These are phyloP conservation scores for Noctilio leporinus DNA, from an alignment of 2,113 vertebrate genomes.

Conservation along the genomic window DNA sequence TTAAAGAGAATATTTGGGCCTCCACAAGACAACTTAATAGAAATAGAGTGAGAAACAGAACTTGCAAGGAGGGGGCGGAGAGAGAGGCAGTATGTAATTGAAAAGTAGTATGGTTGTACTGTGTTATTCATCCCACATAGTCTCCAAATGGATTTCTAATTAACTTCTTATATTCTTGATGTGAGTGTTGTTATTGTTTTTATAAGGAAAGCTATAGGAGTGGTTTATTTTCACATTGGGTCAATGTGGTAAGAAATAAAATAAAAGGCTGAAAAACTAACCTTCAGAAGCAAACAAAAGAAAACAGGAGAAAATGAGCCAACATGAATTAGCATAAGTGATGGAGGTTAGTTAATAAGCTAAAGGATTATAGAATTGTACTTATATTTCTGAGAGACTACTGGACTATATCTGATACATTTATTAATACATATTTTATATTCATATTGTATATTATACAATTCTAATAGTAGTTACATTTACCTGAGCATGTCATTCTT, in stretches of 20 bases:
- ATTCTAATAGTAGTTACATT: neutral
- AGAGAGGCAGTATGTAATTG: neutral
- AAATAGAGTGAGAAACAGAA: fast-evolving
- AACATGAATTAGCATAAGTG: neutral
- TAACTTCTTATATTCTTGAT: neutral
- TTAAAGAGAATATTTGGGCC: neutral
- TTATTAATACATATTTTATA: neutral
- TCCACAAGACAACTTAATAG: neutral
- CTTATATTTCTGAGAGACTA: neutral
- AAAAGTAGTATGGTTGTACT: neutral
- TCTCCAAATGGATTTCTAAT: neutral
- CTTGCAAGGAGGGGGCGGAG: neutral
- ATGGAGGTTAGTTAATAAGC: neutral
- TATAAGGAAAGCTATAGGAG: neutral
- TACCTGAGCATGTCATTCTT: neutral
- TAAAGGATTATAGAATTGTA: neutral
- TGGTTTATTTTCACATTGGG: neutral
- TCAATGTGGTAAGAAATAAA: neutral
- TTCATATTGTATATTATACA: neutral
- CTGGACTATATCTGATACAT: neutral
- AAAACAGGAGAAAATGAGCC: neutral
- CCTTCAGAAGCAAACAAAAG: neutral
- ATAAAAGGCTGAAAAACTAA: neutral
- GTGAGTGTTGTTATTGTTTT: neutral
- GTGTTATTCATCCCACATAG: neutral